Base-by-base conservation (phyloP, 2,888 invertebrate genomes). In the Halictus quadricinctus region DNA sequence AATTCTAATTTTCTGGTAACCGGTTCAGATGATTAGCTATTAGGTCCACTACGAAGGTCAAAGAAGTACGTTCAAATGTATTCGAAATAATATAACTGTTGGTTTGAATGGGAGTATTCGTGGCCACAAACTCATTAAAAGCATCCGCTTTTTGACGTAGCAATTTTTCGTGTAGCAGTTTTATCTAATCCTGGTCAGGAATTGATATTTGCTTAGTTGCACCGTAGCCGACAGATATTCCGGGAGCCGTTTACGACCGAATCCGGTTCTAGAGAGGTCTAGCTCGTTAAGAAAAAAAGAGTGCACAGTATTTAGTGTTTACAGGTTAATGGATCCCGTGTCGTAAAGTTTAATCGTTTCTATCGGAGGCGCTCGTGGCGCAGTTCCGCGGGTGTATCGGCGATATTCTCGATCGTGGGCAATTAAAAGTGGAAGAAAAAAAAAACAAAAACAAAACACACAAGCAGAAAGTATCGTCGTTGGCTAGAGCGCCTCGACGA, bases 371-470 rank as follows among this genome's bases (percentile, higher is more conserved):
- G 12, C n/a, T n/a, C 70, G n/a, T 13, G 41, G 12, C 21, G 41
- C 43, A n/a, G 43, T 43, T 7, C n/a, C 41, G 41, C n/a, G n/a
- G 12, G 8, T 36, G 25, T 50, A 48, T n/a, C 36, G 21, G 0
- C 41, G 64, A 70, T 64, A 69, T 72, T 72, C 64, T 58, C 60
- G 64, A 36, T 43, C 5, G 69, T 18, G 25, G 58, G 29, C 43
- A 78, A 78, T 78, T 50, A 41, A 36, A 66, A 25, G 58, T n/a
- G 36, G 64, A 29, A 64, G 36, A 18, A 15, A 83, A 79, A 79
- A 83, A 79, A 73, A 74, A 76, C 58, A 64, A 64, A 64, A 18
- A 15, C 29, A 83, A 79, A 79, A 83, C 69, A 73, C 70, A 80
- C 58, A n/a, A 76, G n/a, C 64, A 21, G 36, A 58, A 12, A 12